Percentiles rank a stretch among this genome's conserved stretches.
phyloP scores from a whole-genome alignment of 2,888 invertebrate genomes.

The Stratiomys singularior region DNA sequence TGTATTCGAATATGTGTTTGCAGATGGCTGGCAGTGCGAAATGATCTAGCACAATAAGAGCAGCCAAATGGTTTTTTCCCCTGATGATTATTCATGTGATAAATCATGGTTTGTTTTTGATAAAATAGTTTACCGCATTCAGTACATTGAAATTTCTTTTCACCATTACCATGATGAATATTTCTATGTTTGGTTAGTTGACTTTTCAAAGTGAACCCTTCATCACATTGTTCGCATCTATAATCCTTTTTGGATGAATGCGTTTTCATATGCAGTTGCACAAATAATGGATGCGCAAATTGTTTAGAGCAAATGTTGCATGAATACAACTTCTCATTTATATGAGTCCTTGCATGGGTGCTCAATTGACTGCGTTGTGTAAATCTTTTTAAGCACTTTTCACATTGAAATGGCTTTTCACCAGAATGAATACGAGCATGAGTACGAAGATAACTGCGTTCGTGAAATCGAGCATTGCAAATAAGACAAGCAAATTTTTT shows the following conservation, averaged over 20 bases:
- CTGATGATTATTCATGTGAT: constrained; percentile 46
- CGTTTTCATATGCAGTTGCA: constrained; percentile 45
- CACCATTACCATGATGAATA: constrained; percentile 13
- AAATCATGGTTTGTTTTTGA: constrained; percentile 41
- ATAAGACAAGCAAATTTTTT: constrained; percentile 29
- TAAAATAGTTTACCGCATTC: constrained; percentile 47
- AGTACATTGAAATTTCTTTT: constrained; percentile 45
- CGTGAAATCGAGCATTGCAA: constrained; percentile 34
- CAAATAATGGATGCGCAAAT: constrained; percentile 37
- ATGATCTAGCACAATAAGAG: constrained; percentile 41
- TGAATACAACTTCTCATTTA: constrained; percentile 32
- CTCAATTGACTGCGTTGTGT: constrained; percentile 37
- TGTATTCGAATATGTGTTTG: constrained; percentile 46
- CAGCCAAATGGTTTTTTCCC: constrained; percentile 45
- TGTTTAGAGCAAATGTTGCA: constrained; percentile 42
- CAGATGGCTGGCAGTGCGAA: constrained; percentile 44
- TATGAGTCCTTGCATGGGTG: constrained; percentile 41
- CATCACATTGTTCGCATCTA: constrained; percentile 43
- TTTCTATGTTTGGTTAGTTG: constrained; percentile 45
- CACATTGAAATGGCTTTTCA: constrained; percentile 45
- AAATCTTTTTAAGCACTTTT: constrained; percentile 36
- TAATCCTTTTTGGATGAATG: constrained; percentile 45
- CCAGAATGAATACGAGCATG: constrained; percentile 42
- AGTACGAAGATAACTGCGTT: background rate
- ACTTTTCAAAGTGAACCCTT: constrained; percentile 36